These are phyloP conservation scores for Chrysomela aeneicollis DNA, from an alignment of 2,888 invertebrate genomes.

Conservation along the genomic window DNA sequence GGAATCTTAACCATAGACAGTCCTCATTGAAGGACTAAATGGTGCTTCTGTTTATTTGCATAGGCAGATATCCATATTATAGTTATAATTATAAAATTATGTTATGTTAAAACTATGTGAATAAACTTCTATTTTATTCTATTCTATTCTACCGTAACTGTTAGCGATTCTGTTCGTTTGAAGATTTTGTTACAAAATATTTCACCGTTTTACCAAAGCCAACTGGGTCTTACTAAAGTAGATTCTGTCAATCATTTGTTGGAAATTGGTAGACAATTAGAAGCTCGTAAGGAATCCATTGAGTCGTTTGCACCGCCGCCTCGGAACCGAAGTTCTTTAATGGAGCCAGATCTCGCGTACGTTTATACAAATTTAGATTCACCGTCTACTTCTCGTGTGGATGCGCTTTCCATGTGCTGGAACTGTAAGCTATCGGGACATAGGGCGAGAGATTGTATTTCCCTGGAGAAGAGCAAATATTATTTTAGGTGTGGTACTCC, in stretches of 20 bases:
- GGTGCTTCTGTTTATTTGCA: too few relatives aligned
- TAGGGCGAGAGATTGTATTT: constrained; percentile 2
- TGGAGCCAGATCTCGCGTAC: constrained; percentile 11
- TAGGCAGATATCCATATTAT: too few relatives aligned
- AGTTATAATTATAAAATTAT: too few relatives aligned
- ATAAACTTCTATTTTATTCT: too few relatives aligned
- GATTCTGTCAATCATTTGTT: neutral
- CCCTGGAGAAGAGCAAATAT: neutral
- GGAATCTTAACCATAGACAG: too few relatives aligned
- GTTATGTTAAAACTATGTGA: too few relatives aligned
- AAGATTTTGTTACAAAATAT: neutral
- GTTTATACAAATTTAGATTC: neutral
- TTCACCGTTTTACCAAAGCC: neutral
- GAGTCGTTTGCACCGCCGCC: constrained; percentile 2
- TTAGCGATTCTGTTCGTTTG: neutral
- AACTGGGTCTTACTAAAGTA: neutral
- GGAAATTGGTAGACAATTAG: neutral
- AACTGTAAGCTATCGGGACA: neutral
- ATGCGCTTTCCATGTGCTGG: too few relatives aligned
- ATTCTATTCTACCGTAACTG: too few relatives aligned
- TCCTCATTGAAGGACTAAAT: too few relatives aligned
- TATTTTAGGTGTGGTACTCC: constrained; percentile 7
- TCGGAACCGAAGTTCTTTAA: neutral
- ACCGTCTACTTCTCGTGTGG: too few relatives aligned
- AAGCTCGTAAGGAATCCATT: neutral